Evolutionary conservation across 1,140 invertebrate species (phyloP), one percentile per base, ranked within the genome.

Genomic region (Patella vulgata): DNA sequence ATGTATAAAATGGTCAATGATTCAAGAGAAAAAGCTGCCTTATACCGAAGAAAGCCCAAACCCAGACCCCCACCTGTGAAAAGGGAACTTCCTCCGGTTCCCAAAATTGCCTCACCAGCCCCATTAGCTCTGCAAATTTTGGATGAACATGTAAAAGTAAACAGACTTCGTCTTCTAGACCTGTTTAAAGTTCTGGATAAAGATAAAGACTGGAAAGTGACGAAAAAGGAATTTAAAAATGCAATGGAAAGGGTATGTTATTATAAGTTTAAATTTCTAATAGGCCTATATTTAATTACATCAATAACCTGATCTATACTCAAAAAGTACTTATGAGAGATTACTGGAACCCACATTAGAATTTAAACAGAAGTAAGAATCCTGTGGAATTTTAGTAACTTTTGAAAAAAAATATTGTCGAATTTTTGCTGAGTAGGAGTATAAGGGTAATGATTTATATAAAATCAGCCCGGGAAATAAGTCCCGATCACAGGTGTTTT

Each of bases 171-270:
- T 46, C 68, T 83, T 23, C 66, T 82, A 21, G 81, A 83, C 57
- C 52, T 83, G 14, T 83, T 83, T 63, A 59, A 60, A 33, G 57
- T 51, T 25, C 67, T 74, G 36, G 81, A 83, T 56, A 80, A 76
- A 66, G 69, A 81, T 54, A 81, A 83, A 50, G 75, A 72, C 50
- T 83, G 81, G 81, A 66, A 66, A 50, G 43, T 82, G 23, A 71
- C 78, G 6, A 71, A 70, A 54, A 66, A 75, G 28, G 78, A 83
- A 53, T 80, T 83, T 51, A 62, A 63, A 36, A 73, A 73, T 25
- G 72, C 69, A 25, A 73, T 81, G 39, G 60, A 65, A 62, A 48
- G 74, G 66, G 80, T 82, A 71, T 65, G 42, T 28, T 23, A 27
- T 8, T n/a, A n/a, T n/a, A n/a, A n/a, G n/a, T n/a, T n/a, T n/a